Evolutionary conservation across 2,888 invertebrate genomes (phyloP), one percentile per base, ranked within the genome.

Genomic region (Pseudolycoriella hygida): DNA sequence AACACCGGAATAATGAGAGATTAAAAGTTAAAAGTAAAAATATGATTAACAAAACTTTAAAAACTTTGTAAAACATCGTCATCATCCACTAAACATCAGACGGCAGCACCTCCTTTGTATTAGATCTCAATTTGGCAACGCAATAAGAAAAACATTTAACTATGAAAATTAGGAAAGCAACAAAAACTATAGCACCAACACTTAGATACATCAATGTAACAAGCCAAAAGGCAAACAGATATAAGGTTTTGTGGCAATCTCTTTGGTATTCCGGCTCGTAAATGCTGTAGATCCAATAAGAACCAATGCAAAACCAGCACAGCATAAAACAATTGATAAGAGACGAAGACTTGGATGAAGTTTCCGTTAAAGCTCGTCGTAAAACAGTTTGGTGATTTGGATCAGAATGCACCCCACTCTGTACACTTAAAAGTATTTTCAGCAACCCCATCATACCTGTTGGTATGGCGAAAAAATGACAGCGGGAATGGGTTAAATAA

Each of bases 231-330:
- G 80, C 72, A 56, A 75, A 79, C 53, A 73, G 63, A 60, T 78
- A 79, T 19, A 78, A 60, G n/a, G 72, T 73, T 56, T 71, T 72
- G 56, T 79, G 72, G 60, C 80, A 80, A 59, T 76, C 78, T 52
- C 66, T 60, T 52, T 71, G 67, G 53, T 71, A 73, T 54, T 71
- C 71, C 43, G 75, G 76, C 55, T 74, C 68, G 53, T 75, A 74
- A 49, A 73, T 73, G 54, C 74, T 71, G 57, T 78, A 80, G 2
- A 79, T 74, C 76, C 77, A 78, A 47, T 77, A 73, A 43, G 77
- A 77, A 48, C 77, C 79, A 48, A 77, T 72, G 51, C 79, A 75
- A 53, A 79, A 78, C 78, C 79, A 79, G 37, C 73, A 75, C 40
- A 77, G 60, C 64, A 78, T 70, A 55, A 79, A 79, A 56, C 73